These are phyloP conservation scores for Latrodectus hesperus DNA, from an alignment of 2,888 invertebrate species.

Conservation along the genomic window DNA sequence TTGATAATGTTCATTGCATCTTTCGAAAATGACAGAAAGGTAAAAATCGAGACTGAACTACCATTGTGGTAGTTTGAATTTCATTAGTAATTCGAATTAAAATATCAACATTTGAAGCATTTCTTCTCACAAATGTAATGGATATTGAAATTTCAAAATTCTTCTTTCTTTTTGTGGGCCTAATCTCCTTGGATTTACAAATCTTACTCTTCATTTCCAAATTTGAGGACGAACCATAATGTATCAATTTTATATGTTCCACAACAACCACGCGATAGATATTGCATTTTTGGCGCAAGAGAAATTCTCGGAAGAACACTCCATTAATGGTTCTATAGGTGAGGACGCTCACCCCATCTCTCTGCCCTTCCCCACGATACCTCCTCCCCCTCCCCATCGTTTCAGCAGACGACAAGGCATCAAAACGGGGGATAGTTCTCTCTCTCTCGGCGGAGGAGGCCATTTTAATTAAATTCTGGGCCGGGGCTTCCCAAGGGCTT, in stretches of 20 bases:
- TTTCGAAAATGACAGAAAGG: too few relatives aligned
- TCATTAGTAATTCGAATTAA: too few relatives aligned
- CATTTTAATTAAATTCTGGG: conserved; percentile 65
- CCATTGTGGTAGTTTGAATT: too few relatives aligned
- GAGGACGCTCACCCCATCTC: neutral
- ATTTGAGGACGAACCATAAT: neutral
- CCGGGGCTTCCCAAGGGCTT: conserved; percentile 46
- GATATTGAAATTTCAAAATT: too few relatives aligned
- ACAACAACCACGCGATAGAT: neutral
- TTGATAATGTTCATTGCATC: too few relatives aligned
- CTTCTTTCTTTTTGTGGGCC: too few relatives aligned
- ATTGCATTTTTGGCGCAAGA: neutral
- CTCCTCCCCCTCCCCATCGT: neutral
- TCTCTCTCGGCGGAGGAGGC: conserved; percentile 28
- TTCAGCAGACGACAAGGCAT: conserved; percentile 25
- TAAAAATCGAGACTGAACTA: too few relatives aligned
- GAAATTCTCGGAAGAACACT: conserved; percentile 1
- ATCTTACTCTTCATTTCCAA: too few relatives aligned
- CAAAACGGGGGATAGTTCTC: conserved; percentile 21
- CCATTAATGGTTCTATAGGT: conserved; percentile 1
- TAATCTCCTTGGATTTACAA: too few relatives aligned
- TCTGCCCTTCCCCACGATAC: neutral
- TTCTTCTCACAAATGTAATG: too few relatives aligned
- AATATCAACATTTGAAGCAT: too few relatives aligned
- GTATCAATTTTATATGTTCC: neutral